These are phyloP conservation scores for Hirudinaria manillensis DNA, from an alignment of 2,888 invertebrate species.

Conservation along the genomic window DNA sequence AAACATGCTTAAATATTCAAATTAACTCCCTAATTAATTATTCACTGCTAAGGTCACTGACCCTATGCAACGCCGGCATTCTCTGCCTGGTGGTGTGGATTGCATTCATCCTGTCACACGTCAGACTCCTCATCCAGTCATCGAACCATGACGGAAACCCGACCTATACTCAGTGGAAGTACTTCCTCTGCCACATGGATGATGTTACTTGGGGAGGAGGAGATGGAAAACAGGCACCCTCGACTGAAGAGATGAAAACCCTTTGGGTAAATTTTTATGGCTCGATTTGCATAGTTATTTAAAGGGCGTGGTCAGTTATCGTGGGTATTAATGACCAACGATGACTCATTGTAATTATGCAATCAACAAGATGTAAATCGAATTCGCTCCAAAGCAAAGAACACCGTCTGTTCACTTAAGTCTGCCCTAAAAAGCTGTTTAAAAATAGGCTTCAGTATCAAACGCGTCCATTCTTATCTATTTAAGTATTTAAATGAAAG, in stretches of 20 bases:
- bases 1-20: not conserved
- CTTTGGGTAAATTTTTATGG: not conserved
- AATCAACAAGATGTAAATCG: no score
- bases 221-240: not conserved
- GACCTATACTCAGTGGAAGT: not conserved
- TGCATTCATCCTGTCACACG: slow-evolving; percentile 38
- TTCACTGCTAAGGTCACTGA: slow-evolving; percentile 25
- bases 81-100: slow-evolving; percentile 39
- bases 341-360: no score
- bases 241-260: not conserved
- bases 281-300: not conserved
- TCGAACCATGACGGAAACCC: slow-evolving; percentile 15
- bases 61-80: slow-evolving; percentile 36
- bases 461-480: no score
- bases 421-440: no score
- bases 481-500: no score
- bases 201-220: not conserved
- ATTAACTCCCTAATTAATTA: not conserved
- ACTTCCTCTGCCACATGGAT: slow-evolving; percentile 10
- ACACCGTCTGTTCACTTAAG: no score
- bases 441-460: no score
- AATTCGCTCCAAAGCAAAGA: no score
- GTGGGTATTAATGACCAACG: no score
- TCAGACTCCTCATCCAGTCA: slow-evolving; percentile 37
- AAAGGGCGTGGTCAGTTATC: not conserved